phyloP scores from a whole-genome alignment of 1,140 invertebrate species.

The Kradibia gibbosae region DNA sequence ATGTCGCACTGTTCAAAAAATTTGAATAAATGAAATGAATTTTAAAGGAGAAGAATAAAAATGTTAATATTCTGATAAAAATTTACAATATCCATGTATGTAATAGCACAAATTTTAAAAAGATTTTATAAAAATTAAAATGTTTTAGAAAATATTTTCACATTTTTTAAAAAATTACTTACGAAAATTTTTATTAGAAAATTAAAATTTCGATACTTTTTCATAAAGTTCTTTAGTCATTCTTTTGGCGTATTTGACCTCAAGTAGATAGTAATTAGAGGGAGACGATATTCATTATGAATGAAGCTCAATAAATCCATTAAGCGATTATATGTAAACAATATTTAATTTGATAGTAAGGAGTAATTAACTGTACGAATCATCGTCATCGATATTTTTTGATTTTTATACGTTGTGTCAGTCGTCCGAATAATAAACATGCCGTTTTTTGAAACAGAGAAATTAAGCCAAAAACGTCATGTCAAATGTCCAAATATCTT shows the following conservation, averaged over 20 bases:
- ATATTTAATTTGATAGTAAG: conserved; percentile 49
- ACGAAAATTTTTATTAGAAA: conserved; percentile 8
- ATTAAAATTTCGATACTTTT: conserved; percentile 11
- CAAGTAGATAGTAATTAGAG: not conserved
- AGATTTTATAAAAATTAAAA: conserved; percentile 1
- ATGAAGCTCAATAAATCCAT: conserved; percentile 10
- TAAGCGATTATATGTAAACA: conserved; percentile 40
- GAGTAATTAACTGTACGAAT: conserved; percentile 46
- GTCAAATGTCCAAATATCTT: conserved; percentile 27
- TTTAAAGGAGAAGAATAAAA: not conserved
- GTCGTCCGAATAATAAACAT: conserved; percentile 38
- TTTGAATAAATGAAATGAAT: not conserved
- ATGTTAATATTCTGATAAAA: conserved; percentile 23
- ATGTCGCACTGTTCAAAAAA: not conserved
- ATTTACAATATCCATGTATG: not conserved
- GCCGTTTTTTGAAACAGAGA: conserved; percentile 21
- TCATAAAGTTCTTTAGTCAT: not conserved
- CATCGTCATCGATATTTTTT: conserved; percentile 51
- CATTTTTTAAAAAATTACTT: not conserved
- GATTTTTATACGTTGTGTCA: conserved; percentile 52
- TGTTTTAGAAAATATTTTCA: conserved; percentile 37
- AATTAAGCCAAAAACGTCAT: conserved; percentile 29
- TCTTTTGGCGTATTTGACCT: not conserved
- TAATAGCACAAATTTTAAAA: not conserved
- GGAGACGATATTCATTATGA: not conserved